These are phyloP conservation scores for Ennomos erosarius DNA, from an alignment of 2,888 invertebrate species.

Conservation along the genomic window DNA sequence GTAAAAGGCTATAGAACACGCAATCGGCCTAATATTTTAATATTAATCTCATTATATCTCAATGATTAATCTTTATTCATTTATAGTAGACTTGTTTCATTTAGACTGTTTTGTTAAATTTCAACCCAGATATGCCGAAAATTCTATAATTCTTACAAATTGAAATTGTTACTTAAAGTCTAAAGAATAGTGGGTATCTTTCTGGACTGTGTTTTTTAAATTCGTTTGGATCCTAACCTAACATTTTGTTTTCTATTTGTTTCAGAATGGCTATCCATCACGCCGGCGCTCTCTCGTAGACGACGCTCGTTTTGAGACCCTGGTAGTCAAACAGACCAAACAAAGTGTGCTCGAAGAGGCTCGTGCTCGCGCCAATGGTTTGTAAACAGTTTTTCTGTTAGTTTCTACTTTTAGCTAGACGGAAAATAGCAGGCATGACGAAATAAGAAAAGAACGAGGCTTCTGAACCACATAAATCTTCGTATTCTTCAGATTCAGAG, in stretches of 20 bases:
- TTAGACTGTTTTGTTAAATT: too few relatives aligned
- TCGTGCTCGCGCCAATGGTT: constrained; percentile 94
- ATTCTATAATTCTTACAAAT: too few relatives aligned
- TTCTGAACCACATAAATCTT: constrained; percentile 22
- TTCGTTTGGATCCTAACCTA: too few relatives aligned
- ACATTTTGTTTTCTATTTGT: constrained; percentile 72
- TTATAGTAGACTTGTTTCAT: too few relatives aligned
- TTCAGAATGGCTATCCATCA: constrained; percentile 98
- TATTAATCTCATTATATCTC: too few relatives aligned
- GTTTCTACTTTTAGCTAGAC: not conserved
- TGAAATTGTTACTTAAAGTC: too few relatives aligned
- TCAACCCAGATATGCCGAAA: too few relatives aligned
- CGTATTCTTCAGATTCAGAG: too few relatives aligned
- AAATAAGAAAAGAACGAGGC: not conserved
- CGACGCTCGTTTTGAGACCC: constrained; percentile 98
- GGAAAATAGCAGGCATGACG: too few relatives aligned
- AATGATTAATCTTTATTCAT: too few relatives aligned
- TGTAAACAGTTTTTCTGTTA: constrained; percentile 55
- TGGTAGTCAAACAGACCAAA: constrained; percentile 97
- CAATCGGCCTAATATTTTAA: too few relatives aligned
- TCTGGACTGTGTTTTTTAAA: not conserved
- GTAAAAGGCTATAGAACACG: too few relatives aligned
- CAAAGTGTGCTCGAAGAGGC: constrained; percentile 96
- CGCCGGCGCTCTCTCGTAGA: constrained; percentile 98
- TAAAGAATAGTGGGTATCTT: not conserved